phyloP scores from a whole-genome alignment of 1,140 invertebrate species.

The Colletes latitarsis region DNA sequence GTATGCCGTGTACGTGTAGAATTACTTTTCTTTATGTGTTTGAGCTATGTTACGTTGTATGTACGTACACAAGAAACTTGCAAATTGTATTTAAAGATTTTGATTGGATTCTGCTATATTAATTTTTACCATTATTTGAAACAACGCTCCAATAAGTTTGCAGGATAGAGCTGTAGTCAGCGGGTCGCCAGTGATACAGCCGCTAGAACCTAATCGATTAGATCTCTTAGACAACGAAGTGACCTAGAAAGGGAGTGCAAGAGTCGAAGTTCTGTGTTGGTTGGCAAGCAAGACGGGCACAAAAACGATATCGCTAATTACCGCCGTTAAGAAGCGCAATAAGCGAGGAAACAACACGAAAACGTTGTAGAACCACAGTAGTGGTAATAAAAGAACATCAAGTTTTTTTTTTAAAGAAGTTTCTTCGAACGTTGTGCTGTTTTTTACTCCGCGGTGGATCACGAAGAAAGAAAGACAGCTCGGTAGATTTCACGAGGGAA shows the following conservation, averaged over 20 bases:
- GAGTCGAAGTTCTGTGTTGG: background rate
- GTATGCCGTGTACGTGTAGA: too few species aligned
- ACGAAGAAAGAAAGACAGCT: background rate
- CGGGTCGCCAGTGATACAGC: too few species aligned
- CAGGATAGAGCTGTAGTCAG: too few species aligned
- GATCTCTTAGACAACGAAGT: background rate
- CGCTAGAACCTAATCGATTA: too few species aligned
- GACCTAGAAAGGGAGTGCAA: background rate
- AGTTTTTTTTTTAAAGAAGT: conserved; percentile 7
- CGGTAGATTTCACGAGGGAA: conserved; percentile 24
- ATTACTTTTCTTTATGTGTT: too few species aligned
- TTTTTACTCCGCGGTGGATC: background rate
- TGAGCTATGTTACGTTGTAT: too few species aligned
- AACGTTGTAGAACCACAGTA: conserved; percentile 11
- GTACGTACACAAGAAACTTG: too few species aligned
- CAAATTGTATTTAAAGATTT: too few species aligned
- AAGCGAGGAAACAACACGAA: conserved; percentile 33
- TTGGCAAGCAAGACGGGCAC: background rate
- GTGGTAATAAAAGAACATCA: conserved; percentile 22
- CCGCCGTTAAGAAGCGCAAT: conserved; percentile 31
- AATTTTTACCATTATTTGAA: too few species aligned
- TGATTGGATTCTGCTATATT: too few species aligned
- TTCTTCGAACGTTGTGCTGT: background rate
- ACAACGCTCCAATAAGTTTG: too few species aligned
- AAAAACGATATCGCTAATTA: conserved; percentile 41